phyloP scores from a whole-genome alignment of 2,113 vertebrate genomes.

The Amphiprion percula region DNA sequence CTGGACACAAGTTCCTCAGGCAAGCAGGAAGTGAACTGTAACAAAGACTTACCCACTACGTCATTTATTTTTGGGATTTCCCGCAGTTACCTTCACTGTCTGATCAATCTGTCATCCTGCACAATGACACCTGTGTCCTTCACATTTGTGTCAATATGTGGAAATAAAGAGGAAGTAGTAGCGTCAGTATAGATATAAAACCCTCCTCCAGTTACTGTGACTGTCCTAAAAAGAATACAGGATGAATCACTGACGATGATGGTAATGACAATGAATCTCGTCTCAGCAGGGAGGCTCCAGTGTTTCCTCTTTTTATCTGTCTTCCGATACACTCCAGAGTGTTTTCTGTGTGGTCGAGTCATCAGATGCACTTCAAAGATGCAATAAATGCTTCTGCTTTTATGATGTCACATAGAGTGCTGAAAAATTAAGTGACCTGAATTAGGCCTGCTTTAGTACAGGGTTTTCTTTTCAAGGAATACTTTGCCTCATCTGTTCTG shows the following conservation, averaged over 20 bases:
- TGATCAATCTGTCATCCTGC: not conserved
- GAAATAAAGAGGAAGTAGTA: constrained; percentile 9
- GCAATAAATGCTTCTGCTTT: constrained; percentile 22
- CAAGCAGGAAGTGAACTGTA: constrained; percentile 2
- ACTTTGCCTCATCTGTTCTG: constrained; percentile 15
- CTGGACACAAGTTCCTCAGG: not conserved
- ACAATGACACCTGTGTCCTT: constrained; percentile 15
- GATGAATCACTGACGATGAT: constrained; percentile 25
- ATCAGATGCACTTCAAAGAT: constrained; percentile 42
- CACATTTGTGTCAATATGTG: not conserved
- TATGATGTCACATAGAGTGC: constrained; percentile 33
- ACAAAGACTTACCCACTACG: not conserved
- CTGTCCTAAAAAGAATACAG: not conserved
- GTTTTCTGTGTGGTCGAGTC: constrained; percentile 22
- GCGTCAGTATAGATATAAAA: constrained; percentile 7
- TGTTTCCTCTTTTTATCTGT: constrained; percentile 35
- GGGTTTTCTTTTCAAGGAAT: not conserved
- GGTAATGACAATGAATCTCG: constrained; percentile 10
- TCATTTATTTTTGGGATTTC: not conserved
- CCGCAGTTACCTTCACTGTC: constrained; percentile 4
- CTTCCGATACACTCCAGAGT: not conserved
- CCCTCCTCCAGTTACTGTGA: not conserved
- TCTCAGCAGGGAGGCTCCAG: constrained; percentile 29
- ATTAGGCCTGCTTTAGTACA: constrained; percentile 15
- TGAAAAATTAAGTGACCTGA: constrained; percentile 36